Evolutionary conservation across 2,797 vertebrate genomes (phyloP), one percentile per base, ranked within the genome.

Genomic region (Brachymystax lenok): DNA sequence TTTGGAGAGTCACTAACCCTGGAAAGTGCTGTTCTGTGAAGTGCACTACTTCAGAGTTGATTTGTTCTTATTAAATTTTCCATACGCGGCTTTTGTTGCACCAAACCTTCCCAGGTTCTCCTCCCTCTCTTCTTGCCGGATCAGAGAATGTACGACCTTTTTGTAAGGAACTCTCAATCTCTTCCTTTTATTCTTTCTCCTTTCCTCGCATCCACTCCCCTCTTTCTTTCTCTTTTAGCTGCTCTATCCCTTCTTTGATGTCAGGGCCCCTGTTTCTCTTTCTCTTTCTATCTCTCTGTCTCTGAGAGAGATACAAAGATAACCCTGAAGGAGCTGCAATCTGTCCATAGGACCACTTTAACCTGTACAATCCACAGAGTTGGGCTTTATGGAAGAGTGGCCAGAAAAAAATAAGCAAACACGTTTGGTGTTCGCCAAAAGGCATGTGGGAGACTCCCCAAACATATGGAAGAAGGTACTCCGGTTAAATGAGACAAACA

Each of bases 81-180:
- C 82, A 84, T 86, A 86, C 71, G 82, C 2, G 1, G 56, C 40
- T 88, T 85, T 85, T 91, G 77, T 91, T 85, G 84, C 82, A 86
- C 77, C 73, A 87, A 86, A 89, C 76, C 89, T 81, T 85, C 84
- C 33, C 85, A 93, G 92, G 92, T 81, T 77, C 79, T 10, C 77
- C 87, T 74, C 84, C 73, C 56, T 46, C 40, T 10, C 90, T 92
- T 93, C 86, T 86, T 86, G 90, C 90, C 73, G 91, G 91, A 92
- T 92, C 90, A 93, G 92, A 87, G 90, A 84, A 92, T 86, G 85
- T 92, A 89, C 85, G 68, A 91, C 86, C 86, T 93, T 91, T 92
- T 93, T 93, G 91, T 94, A 94, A 94, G 93, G 78, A 24, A 92
- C 77, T 73, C 73, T 84, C 54, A 66, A 71, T 85, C 71, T 87